A percentile compares a stretch with the other conserved stretches of the same genome.
Evolutionary conservation across 2,797 vertebrate species (phyloP).

Genomic region (Xerus rutilus): DNA sequence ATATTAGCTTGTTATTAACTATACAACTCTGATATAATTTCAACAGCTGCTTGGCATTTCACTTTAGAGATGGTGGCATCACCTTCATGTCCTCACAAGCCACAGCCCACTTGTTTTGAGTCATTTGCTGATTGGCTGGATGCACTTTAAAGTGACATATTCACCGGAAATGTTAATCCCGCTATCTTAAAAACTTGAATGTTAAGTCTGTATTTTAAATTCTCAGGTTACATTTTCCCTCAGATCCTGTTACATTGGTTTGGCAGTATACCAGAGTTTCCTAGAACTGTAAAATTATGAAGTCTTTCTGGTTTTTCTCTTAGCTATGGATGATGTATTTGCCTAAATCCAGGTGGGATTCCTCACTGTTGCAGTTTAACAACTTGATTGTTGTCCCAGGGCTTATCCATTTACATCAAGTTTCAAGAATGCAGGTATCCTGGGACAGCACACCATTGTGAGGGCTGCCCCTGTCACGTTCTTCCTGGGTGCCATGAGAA

Average conservation of each 20-base stretch:
- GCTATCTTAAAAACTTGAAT: background rate
- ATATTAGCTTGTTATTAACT: background rate
- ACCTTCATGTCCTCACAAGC: background rate
- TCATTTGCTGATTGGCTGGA: background rate
- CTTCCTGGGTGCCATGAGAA: background rate
- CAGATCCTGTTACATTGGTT: background rate
- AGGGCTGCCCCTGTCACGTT: background rate
- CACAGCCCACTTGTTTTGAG: background rate
- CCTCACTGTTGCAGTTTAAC: background rate
- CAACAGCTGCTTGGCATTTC: background rate
- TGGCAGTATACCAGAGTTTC: background rate
- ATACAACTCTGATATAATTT: background rate
- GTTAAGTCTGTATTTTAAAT: background rate
- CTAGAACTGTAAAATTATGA: background rate
- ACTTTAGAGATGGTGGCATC: background rate
- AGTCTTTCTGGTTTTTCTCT: background rate
- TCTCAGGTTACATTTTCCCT: background rate
- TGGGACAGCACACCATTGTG: background rate
- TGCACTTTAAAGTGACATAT: background rate
- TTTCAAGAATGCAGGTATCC: background rate
- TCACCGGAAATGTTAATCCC: background rate
- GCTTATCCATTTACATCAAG: background rate
- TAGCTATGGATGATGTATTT: background rate
- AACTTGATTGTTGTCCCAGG: background rate
- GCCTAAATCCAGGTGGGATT: background rate